phyloP scores from a whole-genome alignment of 2,888 invertebrate genomes.

The Tachina lurida region DNA sequence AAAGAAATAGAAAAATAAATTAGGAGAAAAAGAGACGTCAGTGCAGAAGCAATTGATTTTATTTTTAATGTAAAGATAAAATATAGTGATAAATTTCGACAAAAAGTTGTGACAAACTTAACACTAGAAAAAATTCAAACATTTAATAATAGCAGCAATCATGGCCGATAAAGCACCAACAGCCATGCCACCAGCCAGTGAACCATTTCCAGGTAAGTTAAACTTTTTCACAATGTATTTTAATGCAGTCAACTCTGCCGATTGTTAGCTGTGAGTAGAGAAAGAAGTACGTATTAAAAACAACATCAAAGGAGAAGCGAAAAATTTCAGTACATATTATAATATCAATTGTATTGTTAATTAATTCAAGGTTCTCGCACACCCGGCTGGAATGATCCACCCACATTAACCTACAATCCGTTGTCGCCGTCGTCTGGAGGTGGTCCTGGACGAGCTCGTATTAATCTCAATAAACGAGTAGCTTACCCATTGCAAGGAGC shows the following conservation, averaged over 20 bases:
- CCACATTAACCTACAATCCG: constrained; percentile 76
- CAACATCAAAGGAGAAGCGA: neutral
- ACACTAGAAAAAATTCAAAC: constrained; percentile 12
- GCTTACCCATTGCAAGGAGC: constrained; percentile 79
- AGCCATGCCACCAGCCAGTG: constrained; percentile 71
- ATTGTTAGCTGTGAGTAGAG: constrained; percentile 19
- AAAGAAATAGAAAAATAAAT: constrained; percentile 45
- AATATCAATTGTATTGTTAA: neutral
- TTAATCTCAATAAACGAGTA: constrained; percentile 81
- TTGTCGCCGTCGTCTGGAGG: constrained; percentile 71
- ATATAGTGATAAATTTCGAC: constrained; percentile 45
- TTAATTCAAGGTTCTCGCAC: constrained; percentile 78
- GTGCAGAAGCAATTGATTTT: constrained; percentile 67
- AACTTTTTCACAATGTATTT: constrained; percentile 29
- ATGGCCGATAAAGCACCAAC: constrained; percentile 74
- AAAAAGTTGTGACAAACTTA: constrained; percentile 39
- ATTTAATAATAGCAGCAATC: constrained; percentile 22
- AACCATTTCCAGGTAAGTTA: constrained; percentile 73
- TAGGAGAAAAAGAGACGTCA: constrained; percentile 63
- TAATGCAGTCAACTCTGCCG: neutral
- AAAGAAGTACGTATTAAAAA: constrained; percentile 4
- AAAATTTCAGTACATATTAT: constrained; percentile 19
- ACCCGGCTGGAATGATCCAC: constrained; percentile 83
- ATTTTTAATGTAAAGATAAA: constrained; percentile 61
- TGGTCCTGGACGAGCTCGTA: constrained; percentile 77